Percentiles rank a stretch among this genome's conserved stretches.
Evolutionary conservation across 2,113 vertebrate genomes (phyloP).

Genomic region (Anguilla rostrata): DNA sequence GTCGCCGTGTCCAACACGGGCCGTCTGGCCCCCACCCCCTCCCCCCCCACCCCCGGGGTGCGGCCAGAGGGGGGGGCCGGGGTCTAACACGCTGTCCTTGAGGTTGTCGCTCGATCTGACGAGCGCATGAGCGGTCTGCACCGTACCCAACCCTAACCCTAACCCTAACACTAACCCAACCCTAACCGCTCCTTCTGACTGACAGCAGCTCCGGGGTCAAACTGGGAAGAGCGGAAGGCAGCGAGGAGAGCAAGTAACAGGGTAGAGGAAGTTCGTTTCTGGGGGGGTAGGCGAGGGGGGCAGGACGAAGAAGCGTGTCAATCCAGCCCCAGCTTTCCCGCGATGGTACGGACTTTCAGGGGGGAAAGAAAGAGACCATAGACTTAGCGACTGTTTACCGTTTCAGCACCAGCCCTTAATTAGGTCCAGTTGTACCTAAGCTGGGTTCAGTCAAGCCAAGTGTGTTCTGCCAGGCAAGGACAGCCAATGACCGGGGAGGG

Average conservation of each 20-base stretch:
- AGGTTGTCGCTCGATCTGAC: neutral
- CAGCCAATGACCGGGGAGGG: neutral
- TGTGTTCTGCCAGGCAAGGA: neutral
- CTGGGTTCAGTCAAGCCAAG: neutral
- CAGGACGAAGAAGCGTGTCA: no score
- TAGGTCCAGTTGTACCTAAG: neutral
- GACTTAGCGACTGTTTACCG: neutral
- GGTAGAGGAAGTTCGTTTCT: neutral
- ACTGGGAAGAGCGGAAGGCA: neutral
- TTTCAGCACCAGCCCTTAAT: no score
- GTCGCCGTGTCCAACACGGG: neutral
- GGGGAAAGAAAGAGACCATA: constrained; percentile 24
- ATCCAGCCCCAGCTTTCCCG: constrained; percentile 22
- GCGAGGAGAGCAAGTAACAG: constrained; percentile 53
- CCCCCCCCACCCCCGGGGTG: no score
- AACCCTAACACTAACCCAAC: neutral
- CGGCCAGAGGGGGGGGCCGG: no score
- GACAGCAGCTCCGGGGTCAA: neutral
- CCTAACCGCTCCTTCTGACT: neutral
- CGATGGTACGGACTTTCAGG: neutral
- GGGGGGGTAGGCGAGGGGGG: no score
- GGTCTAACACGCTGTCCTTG: neutral
- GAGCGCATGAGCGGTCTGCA: no score
- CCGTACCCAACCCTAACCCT: neutral
- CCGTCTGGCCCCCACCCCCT: no score